A percentile compares a stretch with the other conserved stretches of the same genome.
phyloP scores from a whole-genome alignment of 2,797 vertebrate species.

The Distichodus sexfasciatus region DNA sequence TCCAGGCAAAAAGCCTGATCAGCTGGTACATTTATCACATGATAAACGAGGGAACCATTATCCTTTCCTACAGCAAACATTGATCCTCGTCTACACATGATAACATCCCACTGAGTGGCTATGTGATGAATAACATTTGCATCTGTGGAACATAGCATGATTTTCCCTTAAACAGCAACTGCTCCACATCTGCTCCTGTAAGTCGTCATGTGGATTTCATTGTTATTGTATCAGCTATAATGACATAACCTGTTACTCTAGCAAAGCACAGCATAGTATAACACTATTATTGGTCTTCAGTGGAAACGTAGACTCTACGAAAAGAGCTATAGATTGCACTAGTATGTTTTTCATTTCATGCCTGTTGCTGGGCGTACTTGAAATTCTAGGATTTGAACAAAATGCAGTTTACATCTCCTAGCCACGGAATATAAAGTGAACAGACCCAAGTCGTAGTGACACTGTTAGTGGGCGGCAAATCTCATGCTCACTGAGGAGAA shows the following conservation, averaged over 20 bases:
- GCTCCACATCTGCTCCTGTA: conserved; percentile 4
- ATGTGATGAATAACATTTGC: neutral
- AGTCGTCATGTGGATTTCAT: conserved; percentile 21
- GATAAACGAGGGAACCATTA: too few species aligned
- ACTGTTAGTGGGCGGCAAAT: conserved; percentile 21
- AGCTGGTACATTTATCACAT: too few species aligned
- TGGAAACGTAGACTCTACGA: conserved; percentile 2
- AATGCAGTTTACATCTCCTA: neutral
- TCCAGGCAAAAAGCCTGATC: too few species aligned
- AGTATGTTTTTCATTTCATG: neutral
- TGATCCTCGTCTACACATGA: neutral
- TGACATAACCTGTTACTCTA: neutral
- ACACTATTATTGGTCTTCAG: neutral
- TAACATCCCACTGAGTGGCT: neutral
- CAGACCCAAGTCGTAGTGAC: conserved; percentile 2
- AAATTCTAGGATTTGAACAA: conserved; percentile 11
- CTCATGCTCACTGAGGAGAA: conserved; percentile 11
- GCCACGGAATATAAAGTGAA: neutral
- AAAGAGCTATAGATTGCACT: neutral
- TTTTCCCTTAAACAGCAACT: conserved; percentile 3
- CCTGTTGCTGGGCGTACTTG: conserved; percentile 8
- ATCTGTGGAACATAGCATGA: conserved; percentile 1
- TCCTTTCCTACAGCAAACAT: too few species aligned
- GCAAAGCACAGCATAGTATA: neutral
- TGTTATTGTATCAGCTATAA: conserved; percentile 13